Evolutionary conservation across 2,888 invertebrate genomes (phyloP).

Genomic region (Meghimatium bilineatum): DNA sequence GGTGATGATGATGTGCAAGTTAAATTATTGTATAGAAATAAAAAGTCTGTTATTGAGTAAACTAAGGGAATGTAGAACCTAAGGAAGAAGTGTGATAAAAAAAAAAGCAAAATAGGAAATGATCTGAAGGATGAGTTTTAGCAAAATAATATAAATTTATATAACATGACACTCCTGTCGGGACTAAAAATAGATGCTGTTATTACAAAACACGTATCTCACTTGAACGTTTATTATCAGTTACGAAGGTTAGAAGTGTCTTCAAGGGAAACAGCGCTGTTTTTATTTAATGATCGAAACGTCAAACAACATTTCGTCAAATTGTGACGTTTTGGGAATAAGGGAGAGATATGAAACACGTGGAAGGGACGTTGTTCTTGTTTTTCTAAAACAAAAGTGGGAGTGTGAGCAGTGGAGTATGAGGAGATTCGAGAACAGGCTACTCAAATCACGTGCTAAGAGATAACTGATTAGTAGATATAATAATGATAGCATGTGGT

Average conservation of each 20-base stretch:
- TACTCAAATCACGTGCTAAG: constrained; percentile 12
- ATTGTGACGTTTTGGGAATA: constrained; percentile 18
- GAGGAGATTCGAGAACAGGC: neutral
- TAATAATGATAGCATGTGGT: neutral
- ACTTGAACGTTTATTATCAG: neutral
- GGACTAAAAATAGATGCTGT: neutral
- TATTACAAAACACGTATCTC: constrained; percentile 1
- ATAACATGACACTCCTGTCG: no score
- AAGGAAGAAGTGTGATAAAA: no score
- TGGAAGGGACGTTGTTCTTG: neutral
- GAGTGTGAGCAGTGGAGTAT: neutral
- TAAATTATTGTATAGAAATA: no score
- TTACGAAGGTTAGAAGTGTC: neutral
- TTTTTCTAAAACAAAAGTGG: neutral
- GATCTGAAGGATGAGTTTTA: neutral
- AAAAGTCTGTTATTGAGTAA: no score
- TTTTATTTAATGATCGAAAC: constrained; percentile 15
- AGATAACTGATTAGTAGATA: neutral
- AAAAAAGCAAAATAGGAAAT: no score
- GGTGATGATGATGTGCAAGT: no score
- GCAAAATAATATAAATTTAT: no score
- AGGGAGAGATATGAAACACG: neutral
- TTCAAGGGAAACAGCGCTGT: neutral
- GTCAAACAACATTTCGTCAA: constrained; percentile 27
- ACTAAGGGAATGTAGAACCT: no score